These are phyloP conservation scores for Salpingus planirostris DNA, from an alignment of 2,888 invertebrate species.

Conservation along the genomic window DNA sequence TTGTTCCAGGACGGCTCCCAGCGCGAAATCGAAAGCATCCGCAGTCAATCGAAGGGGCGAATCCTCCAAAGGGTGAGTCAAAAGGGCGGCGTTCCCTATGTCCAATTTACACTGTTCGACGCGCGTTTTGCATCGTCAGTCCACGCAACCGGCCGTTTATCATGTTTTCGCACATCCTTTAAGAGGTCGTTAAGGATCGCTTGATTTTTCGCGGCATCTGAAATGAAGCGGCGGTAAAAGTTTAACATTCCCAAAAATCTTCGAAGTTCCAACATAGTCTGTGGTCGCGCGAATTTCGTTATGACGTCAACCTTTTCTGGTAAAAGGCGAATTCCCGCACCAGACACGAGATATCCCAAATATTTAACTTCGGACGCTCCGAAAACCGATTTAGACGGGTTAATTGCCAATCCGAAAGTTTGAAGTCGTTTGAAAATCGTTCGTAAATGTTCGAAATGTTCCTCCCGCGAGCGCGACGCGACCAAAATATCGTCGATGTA, in stretches of 20 bases:
- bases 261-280: conserved; percentile 2
- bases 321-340: conserved; percentile 24
- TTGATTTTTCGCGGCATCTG: conserved; percentile 5
- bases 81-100: background rate
- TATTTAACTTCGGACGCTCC: conserved; percentile 18
- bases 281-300: background rate
- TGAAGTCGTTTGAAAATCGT: conserved; percentile 16
- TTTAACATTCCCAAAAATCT: conserved; percentile 10
- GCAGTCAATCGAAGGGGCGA: too few species aligned
- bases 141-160: background rate
- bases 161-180: too few species aligned
- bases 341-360: conserved; percentile 13
- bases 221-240: conserved; percentile 11
- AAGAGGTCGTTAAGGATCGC: too few species aligned
- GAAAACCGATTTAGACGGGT: conserved; percentile 28
- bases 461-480: too few species aligned
- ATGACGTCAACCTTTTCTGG: background rate
- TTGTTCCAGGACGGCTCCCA: too few species aligned
- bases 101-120: background rate
- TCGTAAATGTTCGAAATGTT: background rate
- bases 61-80: too few species aligned
- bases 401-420: conserved; percentile 20
- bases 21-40: too few species aligned
- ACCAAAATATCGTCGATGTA: too few species aligned
- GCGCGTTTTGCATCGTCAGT: background rate